Base-by-base conservation (phyloP, 2,113 vertebrate species). In the Etia nguti region DNA sequence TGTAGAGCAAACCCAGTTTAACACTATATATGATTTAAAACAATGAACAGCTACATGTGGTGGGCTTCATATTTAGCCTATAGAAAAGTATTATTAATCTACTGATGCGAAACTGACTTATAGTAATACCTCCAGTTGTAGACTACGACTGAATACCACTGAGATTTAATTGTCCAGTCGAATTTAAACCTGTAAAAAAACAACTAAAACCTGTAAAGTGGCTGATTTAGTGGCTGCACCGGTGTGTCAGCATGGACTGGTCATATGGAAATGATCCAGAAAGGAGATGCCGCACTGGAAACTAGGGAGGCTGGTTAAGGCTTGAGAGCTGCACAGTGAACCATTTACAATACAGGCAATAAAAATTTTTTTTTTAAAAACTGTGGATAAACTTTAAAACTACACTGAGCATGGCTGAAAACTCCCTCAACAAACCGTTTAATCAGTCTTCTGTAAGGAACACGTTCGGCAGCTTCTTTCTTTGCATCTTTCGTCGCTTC, bases 381-480 rank as follows among this genome's bases (percentile, higher is more conserved):
- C 16, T 16, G 12, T 36, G 15, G 73, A 29, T 54, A 5, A 50
- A 52, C 52, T 73, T 77, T 7, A 1, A 65, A 86, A 70, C 31
- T 56, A 0, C 38, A 4, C 57, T 0, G 22, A 80, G 34, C 5
- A 29, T 0, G 7, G 3, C 86, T 50, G 77, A 77, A 26, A 29
- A 77, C 80, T 36, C 31, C 20, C 20, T 18, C 81, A 56, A 4
- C 85, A 91, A 81, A 5, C n/a, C 15, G 89, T 89, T 79, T 84
- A 36, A 59, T 65, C 55, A 57, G 84, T 41, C 56, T 41, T 38
- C 15, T 10, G 62, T 57, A 16, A 52, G 73, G 85, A 29, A 82
- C 24, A 65, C 10, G 16, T 86, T 73, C 11, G 85, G 84, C 93
- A 89, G 89, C 90, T 84, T 90, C 87, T 85, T 62, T 75, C 86